These are phyloP conservation scores for Chrysolina americana DNA, from an alignment of 2,888 invertebrate species.

Conservation along the genomic window DNA sequence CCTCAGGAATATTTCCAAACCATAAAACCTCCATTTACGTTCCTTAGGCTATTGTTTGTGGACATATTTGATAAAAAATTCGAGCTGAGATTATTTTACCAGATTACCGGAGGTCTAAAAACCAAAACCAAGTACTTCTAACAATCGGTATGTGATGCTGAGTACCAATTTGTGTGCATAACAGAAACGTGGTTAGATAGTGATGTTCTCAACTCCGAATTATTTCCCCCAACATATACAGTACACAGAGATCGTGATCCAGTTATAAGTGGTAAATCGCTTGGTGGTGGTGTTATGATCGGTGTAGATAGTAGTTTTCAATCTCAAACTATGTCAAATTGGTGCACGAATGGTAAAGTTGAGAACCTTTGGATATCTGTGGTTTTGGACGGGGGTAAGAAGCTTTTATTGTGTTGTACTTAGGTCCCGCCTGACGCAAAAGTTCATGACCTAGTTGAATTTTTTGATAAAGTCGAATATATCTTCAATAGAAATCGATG, in stretches of 20 bases:
- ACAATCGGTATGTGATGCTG: constrained; percentile 17
- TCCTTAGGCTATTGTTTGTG: no score
- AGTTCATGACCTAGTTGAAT: no score
- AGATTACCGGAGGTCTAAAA: no score
- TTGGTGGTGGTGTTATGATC: constrained; percentile 24
- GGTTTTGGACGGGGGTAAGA: constrained; percentile 14
- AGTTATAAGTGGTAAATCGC: constrained; percentile 18
- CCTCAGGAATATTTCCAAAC: no score
- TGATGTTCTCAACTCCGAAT: constrained; percentile 17
- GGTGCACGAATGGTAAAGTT: no score
- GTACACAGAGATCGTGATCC: constrained; percentile 24
- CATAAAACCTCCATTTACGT: no score
- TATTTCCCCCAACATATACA: constrained; percentile 10
- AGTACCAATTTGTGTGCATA: constrained; percentile 22
- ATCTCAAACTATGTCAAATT: constrained; percentile 20
- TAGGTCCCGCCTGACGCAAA: constrained; percentile 12
- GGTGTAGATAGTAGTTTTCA: constrained; percentile 21
- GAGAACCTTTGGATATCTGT: constrained; percentile 21
- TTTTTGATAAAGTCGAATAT: no score
- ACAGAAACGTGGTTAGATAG: constrained; percentile 20
- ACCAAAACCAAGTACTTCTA: constrained; percentile 14
- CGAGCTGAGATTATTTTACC: no score
- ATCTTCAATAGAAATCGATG: no score
- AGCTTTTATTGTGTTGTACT: constrained; percentile 8
- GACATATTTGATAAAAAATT: no score